These are phyloP conservation scores for Leptoclinus maculatus DNA, from an alignment of 2,797 vertebrate species.

Conservation along the genomic window DNA sequence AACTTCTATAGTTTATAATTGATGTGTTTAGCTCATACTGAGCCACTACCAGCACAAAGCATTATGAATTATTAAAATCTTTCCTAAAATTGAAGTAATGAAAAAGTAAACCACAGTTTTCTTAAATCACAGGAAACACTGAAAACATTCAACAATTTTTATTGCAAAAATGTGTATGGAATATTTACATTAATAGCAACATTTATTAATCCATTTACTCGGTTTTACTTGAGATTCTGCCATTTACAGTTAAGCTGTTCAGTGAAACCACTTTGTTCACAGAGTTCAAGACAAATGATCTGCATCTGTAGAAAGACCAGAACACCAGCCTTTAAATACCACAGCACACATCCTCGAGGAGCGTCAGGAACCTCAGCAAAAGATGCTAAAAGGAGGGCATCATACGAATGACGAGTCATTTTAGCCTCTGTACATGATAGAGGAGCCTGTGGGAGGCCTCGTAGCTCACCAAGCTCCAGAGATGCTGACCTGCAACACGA, in stretches of 20 bases:
- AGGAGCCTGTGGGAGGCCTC: slow-evolving; percentile 18
- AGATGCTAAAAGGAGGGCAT: not conserved
- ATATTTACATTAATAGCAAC: slow-evolving; percentile 67
- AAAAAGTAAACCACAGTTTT: not conserved
- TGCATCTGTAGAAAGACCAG: slow-evolving; percentile 48
- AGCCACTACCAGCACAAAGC: not conserved
- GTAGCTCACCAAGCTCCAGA: slow-evolving; percentile 23
- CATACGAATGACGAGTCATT: not conserved
- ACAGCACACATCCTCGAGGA: not conserved
- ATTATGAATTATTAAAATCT: not conserved
- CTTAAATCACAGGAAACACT: not conserved
- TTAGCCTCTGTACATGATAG: slow-evolving; percentile 2
- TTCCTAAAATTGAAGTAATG: not conserved
- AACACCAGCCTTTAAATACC: slow-evolving; percentile 1
- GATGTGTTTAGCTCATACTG: not conserved
- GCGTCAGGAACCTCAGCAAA: slow-evolving; percentile 16
- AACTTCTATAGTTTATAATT: not conserved
- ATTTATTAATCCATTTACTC: slow-evolving; percentile 10
- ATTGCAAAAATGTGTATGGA: slow-evolving; percentile 61
- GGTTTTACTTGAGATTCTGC: not conserved
- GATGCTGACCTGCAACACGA: slow-evolving; percentile 7
- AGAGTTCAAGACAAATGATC: slow-evolving; percentile 6
- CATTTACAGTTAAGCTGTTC: slow-evolving; percentile 17
- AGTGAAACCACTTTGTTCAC: not conserved
- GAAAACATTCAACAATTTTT: slow-evolving; percentile 49